These are phyloP conservation scores for Trissolcus basalis DNA, from an alignment of 1,140 invertebrate genomes.

Conservation along the genomic window DNA sequence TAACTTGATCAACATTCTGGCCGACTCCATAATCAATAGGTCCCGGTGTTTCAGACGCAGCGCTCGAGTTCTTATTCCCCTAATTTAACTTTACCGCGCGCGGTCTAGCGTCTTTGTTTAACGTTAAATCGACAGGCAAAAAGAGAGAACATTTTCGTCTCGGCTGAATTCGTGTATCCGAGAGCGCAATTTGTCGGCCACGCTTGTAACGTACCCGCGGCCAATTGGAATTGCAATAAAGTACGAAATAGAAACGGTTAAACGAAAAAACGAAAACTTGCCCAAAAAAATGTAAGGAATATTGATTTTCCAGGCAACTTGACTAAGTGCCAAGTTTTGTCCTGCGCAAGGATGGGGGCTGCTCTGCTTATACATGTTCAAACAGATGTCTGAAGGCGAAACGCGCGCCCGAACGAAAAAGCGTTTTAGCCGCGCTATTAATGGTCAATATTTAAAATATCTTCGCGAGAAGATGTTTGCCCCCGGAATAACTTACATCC, in stretches of 20 bases:
- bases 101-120: constrained; percentile 25
- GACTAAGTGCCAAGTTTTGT: constrained; percentile 32
- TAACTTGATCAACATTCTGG: constrained; percentile 34
- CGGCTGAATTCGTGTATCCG: constrained; percentile 6
- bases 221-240: constrained; percentile 36
- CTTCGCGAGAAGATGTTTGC: constrained; percentile 8
- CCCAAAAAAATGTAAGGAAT: constrained; percentile 22
- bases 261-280: neutral
- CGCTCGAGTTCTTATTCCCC: constrained; percentile 27
- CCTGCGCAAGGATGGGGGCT: constrained; percentile 6
- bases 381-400: constrained; percentile 39
- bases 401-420: constrained; percentile 19
- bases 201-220: constrained; percentile 5
- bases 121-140: constrained; percentile 24
- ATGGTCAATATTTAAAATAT: constrained; percentile 48
- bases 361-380: constrained; percentile 14
- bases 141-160: constrained; percentile 27
- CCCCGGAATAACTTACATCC: constrained; percentile 12
- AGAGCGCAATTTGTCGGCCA: constrained; percentile 5
- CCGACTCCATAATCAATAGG: constrained; percentile 41
- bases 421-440: constrained; percentile 25
- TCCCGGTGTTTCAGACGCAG: constrained; percentile 26
- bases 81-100: constrained; percentile 37
- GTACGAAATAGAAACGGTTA: constrained; percentile 32
- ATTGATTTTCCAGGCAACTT: constrained; percentile 32